Evolutionary conservation across 53 echinoderm and acorn worm genomes (phyloP), one percentile per base, ranked within the genome.

Genomic region (Patiria pectinifera): DNA sequence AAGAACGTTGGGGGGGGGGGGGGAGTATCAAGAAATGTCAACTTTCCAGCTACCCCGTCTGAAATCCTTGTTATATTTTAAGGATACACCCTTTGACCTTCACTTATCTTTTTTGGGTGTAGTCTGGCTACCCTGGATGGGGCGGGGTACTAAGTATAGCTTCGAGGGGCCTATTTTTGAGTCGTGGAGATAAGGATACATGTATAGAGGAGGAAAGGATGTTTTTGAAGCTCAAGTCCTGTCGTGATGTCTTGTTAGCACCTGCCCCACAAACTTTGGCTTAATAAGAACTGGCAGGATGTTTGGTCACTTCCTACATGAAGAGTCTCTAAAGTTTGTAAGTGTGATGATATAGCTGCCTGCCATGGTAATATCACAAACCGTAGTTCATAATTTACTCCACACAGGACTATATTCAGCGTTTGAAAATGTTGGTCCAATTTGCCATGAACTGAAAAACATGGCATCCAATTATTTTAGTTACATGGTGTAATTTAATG

Each of bases 281-380:
- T 90, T 90, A 80, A 80, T 90, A 22, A 59, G 82, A 80, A 48
- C 35, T 90, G 81, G 69, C 90, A 90, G 90, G 81, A 81, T 80
- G 81, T 90, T 90, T 90, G 63, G 85, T 81, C 90, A 90, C 81
- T 90, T 90, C 90, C 90, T 45, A 60, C 63, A 44, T 35, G 53
- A 60, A 43, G 63, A 6, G 35, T 25, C 48, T 15, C 62, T 5
- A 83, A 53, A 10, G 26, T 35, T 35, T 35, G 35, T 35, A 35
- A 35, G 35, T 35, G 35, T 35, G 35, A 35, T 35, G 1, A 35
- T 35, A 35, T 35, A 35, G 35, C 35, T 35, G 35, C 35, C 35
- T 35, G 35, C 35, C 35, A 35, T 35, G 35, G 35, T 35, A 35
- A 35, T 35, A 35, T 35, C 1, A 0, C 35, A n/a, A n/a, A n/a